phyloP scores from a whole-genome alignment of 2,113 vertebrate species.

The Platycercus adscitus region DNA sequence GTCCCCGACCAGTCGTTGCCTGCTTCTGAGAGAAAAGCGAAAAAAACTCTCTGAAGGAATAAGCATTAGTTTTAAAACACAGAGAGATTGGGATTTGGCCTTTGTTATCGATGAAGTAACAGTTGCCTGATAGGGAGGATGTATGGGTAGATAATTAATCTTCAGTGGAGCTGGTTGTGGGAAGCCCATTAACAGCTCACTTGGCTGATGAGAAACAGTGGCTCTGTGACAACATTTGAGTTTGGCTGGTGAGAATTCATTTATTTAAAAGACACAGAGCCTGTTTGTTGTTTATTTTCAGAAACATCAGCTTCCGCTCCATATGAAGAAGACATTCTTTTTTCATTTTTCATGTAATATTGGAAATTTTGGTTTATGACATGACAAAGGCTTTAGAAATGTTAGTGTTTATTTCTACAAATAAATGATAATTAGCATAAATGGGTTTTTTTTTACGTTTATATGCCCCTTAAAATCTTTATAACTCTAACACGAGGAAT shows the following conservation, averaged over 20 bases:
- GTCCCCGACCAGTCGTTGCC: neutral
- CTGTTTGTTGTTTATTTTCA: neutral
- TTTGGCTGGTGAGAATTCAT: neutral
- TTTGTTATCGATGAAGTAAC: neutral
- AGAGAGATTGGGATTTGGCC: neutral
- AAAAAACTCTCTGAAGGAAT: neutral
- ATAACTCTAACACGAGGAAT: neutral
- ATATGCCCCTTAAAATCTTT: neutral
- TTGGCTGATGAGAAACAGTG: slow-evolving; percentile 56
- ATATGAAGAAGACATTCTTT: slow-evolving; percentile 14
- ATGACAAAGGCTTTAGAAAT: neutral
- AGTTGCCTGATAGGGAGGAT: neutral
- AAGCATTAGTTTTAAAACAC: neutral
- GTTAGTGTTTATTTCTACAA: neutral
- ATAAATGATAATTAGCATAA: neutral
- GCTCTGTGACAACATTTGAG: slow-evolving; percentile 18
- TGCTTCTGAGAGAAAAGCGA: neutral
- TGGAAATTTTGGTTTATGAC: neutral
- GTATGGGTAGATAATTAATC: neutral
- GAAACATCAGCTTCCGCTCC: slow-evolving; percentile 43
- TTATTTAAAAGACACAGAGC: slow-evolving; percentile 32
- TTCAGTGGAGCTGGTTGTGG: slow-evolving; percentile 14
- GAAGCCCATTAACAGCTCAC: neutral
- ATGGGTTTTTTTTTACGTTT: neutral
- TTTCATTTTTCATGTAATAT: slow-evolving; percentile 24